Conservation (phyloP, 1,140 invertebrate species). For the Heliconius hermathena region DNA sequence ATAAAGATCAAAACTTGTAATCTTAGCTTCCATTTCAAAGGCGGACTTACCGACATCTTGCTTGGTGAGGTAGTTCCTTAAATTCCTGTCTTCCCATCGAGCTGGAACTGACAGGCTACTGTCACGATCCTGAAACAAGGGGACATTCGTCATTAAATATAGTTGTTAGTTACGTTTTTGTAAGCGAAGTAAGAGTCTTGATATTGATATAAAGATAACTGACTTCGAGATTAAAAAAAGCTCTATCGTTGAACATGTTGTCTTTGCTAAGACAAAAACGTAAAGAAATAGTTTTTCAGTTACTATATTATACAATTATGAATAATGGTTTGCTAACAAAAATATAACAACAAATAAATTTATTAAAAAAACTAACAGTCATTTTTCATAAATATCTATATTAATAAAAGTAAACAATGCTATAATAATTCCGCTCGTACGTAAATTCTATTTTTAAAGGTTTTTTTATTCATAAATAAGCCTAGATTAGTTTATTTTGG, state of each 20-base stretch:
- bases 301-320: no score
- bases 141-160: background rate
- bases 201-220: background rate
- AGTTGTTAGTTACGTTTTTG: background rate
- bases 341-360: background rate
- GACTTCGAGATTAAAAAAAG: no score
- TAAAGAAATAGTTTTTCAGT: no score
- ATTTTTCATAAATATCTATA: background rate
- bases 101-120: constrained; percentile 86
- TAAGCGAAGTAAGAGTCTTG: background rate
- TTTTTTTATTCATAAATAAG: constrained; percentile 16
- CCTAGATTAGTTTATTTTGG: constrained; percentile 23
- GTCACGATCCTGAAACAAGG: constrained; percentile 81
- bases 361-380: background rate
- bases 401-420: background rate
- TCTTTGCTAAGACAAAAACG: no score
- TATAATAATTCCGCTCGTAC: background rate
- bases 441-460: background rate
- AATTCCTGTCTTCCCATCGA: constrained; percentile 86
- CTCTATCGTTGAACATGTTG: no score
- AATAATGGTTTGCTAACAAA: no score
- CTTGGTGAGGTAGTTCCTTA: constrained; percentile 85
- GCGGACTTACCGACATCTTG: constrained; percentile 83
- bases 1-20: background rate
- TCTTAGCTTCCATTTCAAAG: background rate